Conservation (phyloP, 1,140 invertebrate species). For the Bilobella aurantiaca region DNA sequence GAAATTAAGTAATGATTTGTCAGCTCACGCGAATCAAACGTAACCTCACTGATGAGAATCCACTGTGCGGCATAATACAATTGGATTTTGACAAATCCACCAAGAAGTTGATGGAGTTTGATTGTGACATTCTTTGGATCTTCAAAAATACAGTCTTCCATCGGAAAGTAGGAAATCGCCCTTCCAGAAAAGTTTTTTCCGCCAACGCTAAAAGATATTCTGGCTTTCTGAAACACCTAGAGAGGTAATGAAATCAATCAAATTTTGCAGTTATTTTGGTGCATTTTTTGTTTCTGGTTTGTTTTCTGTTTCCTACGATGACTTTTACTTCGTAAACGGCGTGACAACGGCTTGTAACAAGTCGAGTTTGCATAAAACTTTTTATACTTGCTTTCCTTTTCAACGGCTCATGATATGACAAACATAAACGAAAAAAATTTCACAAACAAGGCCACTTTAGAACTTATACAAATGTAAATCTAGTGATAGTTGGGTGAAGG, state of each 20-base stretch:
- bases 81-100: constrained; percentile 66
- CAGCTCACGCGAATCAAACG: constrained; percentile 62
- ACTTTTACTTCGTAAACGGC: too few species aligned
- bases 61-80: constrained; percentile 70
- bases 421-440: not conserved
- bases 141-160: constrained; percentile 72
- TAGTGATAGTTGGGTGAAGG: too few species aligned
- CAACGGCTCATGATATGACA: constrained; percentile 9
- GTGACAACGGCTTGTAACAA: too few species aligned
- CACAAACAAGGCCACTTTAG: not conserved
- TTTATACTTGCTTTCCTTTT: not conserved
- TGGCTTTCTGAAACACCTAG: constrained; percentile 64
- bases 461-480: too few species aligned
- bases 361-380: constrained; percentile 15
- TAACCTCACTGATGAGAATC: constrained; percentile 82
- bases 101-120: constrained; percentile 71
- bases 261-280: too few species aligned
- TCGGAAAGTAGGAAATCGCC: constrained; percentile 57
- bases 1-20: too few species aligned
- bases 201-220: constrained; percentile 70
- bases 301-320: too few species aligned
- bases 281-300: too few species aligned
- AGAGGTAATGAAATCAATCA: not conserved
- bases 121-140: constrained; percentile 69
- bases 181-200: constrained; percentile 63